Percentiles rank a stretch among this genome's conserved stretches.
These are phyloP conservation scores for Chloroclysta siterata DNA, from an alignment of 2,888 invertebrate species.

Conservation along the genomic window DNA sequence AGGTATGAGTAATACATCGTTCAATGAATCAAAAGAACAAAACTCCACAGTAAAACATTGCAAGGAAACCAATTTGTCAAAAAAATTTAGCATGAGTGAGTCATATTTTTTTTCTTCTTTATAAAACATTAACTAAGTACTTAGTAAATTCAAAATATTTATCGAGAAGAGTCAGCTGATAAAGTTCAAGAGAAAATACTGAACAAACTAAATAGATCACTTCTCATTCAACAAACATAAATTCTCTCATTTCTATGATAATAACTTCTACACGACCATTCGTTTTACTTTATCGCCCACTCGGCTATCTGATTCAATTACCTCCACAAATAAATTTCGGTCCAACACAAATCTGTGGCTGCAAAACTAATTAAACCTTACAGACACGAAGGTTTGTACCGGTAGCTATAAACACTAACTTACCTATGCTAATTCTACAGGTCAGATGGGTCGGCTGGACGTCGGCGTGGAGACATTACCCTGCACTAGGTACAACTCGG, in stretches of 20 bases:
- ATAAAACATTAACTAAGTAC: neutral
- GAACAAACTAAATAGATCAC: conserved; percentile 3
- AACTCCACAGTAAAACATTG: too few relatives aligned
- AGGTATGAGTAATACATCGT: too few relatives aligned
- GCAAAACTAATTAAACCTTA: conserved; percentile 22
- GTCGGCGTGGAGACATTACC: conserved; percentile 92
- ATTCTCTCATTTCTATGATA: conserved; percentile 8
- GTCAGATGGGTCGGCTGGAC: conserved; percentile 89
- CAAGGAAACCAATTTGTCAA: too few relatives aligned
- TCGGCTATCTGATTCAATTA: conserved; percentile 29
- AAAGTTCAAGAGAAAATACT: neutral
- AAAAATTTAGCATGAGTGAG: too few relatives aligned
- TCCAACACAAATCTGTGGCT: conserved; percentile 14
- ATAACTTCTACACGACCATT: conserved; percentile 19
- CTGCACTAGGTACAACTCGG: conserved; percentile 93
- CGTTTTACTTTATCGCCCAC: conserved; percentile 25
- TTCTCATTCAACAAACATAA: conserved; percentile 8
- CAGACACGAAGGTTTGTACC: conserved; percentile 11
- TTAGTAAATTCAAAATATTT: neutral
- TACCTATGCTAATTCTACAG: conserved; percentile 51
- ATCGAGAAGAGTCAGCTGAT: neutral
- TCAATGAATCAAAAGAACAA: too few relatives aligned
- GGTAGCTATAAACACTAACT: conserved; percentile 23
- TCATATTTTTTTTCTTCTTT: too few relatives aligned
- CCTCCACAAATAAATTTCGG: conserved; percentile 21